Conservation (phyloP, 2,888 invertebrate species). For the Perizoma flavofasciatum region DNA sequence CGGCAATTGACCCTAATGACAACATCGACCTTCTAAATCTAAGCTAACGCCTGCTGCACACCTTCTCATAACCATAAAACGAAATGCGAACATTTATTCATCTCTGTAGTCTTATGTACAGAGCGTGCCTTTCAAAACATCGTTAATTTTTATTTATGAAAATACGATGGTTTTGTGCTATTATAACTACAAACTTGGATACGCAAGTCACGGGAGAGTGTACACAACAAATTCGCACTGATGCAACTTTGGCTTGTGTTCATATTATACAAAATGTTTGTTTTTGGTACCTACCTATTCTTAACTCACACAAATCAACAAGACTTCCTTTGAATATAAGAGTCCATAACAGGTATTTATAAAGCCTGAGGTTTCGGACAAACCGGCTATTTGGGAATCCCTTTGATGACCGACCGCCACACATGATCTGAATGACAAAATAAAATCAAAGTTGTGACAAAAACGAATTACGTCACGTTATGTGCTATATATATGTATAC, state of each 20-base stretch:
- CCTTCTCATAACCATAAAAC: conserved; percentile 31
- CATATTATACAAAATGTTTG: too few relatives aligned
- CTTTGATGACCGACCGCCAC: conserved; percentile 2
- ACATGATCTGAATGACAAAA: conserved; percentile 6
- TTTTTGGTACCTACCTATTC: too few relatives aligned
- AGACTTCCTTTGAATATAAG: neutral
- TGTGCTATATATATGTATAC: too few relatives aligned
- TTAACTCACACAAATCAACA: too few relatives aligned
- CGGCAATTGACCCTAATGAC: conserved; percentile 74
- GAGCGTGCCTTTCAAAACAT: conserved; percentile 1
- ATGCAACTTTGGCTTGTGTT: too few relatives aligned
- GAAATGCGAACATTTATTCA: conserved; percentile 20
- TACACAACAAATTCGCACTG: too few relatives aligned
- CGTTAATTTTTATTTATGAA: neutral
- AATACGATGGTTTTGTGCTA: too few relatives aligned
- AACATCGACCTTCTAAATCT: conserved; percentile 64
- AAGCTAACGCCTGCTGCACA: conserved; percentile 34
- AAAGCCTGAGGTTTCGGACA: neutral
- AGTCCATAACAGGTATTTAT: neutral
- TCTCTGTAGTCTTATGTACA: conserved; percentile 4
- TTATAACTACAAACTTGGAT: too few relatives aligned
- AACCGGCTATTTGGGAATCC: conserved; percentile 15
- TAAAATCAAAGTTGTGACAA: neutral
- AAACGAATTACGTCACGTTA: neutral
- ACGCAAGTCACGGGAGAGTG: too few relatives aligned